Evolutionary conservation across 2,797 vertebrate species (phyloP).

Genomic region (Paramormyrops hopkinsi): DNA sequence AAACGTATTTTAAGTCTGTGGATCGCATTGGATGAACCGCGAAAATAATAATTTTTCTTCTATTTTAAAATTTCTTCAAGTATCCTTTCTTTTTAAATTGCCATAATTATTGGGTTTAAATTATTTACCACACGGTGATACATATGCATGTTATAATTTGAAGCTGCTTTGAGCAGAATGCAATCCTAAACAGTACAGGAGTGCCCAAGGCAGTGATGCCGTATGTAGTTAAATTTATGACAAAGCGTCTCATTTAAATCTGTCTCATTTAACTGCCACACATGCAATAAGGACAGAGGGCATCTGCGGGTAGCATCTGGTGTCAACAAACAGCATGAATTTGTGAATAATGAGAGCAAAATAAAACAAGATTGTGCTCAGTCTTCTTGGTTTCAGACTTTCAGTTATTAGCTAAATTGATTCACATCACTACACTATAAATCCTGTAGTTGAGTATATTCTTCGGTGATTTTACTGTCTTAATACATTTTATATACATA

Average conservation of each 20-base stretch:
- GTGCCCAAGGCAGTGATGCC: background rate
- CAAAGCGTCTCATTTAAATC: constrained; percentile 8
- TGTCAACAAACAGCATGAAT: background rate
- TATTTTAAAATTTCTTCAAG: background rate
- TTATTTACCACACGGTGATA: background rate
- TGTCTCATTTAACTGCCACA: background rate
- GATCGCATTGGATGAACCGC: background rate
- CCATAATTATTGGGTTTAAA: background rate
- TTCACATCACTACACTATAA: background rate
- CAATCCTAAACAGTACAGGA: background rate
- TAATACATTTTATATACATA: background rate
- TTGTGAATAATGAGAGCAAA: background rate
- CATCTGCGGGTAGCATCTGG: background rate
- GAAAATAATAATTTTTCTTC: background rate
- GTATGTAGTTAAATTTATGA: constrained; percentile 1
- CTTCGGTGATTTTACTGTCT: background rate
- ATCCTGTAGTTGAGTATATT: background rate
- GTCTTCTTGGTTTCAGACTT: background rate
- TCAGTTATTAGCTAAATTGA: background rate
- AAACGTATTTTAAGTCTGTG: background rate
- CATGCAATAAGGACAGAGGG: background rate
- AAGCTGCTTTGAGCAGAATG: background rate
- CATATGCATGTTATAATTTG: background rate
- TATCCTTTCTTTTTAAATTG: background rate
- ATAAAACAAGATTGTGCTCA: background rate